Conservation (phyloP, 2,113 vertebrate genomes). For the Hylia prasina region DNA sequence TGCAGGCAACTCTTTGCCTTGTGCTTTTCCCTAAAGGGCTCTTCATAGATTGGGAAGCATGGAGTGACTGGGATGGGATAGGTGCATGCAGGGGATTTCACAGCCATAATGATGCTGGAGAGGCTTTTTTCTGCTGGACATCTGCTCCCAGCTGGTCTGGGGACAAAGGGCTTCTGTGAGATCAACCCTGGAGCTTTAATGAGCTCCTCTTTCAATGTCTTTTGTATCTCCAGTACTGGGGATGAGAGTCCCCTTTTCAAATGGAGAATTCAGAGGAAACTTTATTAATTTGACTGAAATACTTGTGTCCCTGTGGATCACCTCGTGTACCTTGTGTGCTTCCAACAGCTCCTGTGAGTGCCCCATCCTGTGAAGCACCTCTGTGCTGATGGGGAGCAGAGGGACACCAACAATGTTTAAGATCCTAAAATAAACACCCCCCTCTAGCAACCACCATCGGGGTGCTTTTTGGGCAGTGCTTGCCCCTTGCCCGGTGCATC, state of each 20-base stretch:
- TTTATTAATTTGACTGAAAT: neutral
- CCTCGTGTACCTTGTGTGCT: neutral
- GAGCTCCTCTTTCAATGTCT: neutral
- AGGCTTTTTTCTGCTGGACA: neutral
- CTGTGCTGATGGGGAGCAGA: neutral
- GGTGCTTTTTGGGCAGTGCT: neutral
- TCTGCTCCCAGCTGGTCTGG: neutral
- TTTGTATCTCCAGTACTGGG: accelerated
- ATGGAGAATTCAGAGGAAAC: neutral
- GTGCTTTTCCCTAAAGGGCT: neutral
- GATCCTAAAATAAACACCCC: neutral
- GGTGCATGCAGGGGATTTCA: neutral
- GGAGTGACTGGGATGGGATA: neutral
- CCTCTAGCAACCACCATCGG: accelerated
- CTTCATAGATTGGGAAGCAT: neutral
- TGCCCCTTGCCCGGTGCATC: neutral
- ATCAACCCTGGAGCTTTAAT: neutral
- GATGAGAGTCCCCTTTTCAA: neutral
- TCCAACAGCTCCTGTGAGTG: neutral
- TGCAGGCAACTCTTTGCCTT: neutral
- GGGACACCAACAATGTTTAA: neutral
- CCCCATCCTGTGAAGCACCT: neutral
- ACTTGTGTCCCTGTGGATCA: neutral
- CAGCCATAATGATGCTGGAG: neutral
- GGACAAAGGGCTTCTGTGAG: neutral